Base-by-base conservation (phyloP, 2,888 invertebrate genomes). In the Dicyrtomina minuta region DNA sequence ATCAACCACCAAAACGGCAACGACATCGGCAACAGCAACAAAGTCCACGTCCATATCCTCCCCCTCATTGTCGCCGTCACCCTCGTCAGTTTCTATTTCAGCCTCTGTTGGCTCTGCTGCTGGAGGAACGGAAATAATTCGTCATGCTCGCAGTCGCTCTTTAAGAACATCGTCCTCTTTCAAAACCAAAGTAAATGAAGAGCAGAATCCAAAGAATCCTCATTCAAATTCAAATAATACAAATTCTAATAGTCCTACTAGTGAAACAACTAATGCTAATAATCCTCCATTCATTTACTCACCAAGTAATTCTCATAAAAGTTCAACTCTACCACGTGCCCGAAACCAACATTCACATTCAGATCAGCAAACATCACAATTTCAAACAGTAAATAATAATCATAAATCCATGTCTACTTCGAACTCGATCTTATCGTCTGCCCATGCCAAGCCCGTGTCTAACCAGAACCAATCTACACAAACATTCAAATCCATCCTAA, bases 91-190 rank as follows among this genome's bases (percentile, higher is more conserved):
- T 24, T 62, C 66, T 33, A 33, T 33, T 33, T 33, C 33, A 33
- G 33, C 33, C 56, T 62, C 66, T n/a, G 43, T 24, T 33, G 66
- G 66, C 12, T 24, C 22, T n/a, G n/a, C n/a, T n/a, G n/a, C n/a
- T 15, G 60, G 60, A 60, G 56, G 26, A 27, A 33, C 53, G 51
- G 66, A 70, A 53, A 43, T 66, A n/a, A 70, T 70, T 66, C 70
- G 70, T 55, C 66, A 66, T 60, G 70, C 70, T 60, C 66, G 53
- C 15, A 70, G 64, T 51, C 70, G 70, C 39, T 60, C 60, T 33
- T 53, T 70, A 22, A 65, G 66, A 61, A 69, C 69, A 44, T 27
- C 59, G 10, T 22, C 12, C 6, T 67, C 67, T 20, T 67, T 67
- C 67, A 67, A 49, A 51, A 60, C 33, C 33, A 59, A 59, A 39